phyloP scores from a whole-genome alignment of 2,888 invertebrate genomes.

The Cantharis rufa region DNA sequence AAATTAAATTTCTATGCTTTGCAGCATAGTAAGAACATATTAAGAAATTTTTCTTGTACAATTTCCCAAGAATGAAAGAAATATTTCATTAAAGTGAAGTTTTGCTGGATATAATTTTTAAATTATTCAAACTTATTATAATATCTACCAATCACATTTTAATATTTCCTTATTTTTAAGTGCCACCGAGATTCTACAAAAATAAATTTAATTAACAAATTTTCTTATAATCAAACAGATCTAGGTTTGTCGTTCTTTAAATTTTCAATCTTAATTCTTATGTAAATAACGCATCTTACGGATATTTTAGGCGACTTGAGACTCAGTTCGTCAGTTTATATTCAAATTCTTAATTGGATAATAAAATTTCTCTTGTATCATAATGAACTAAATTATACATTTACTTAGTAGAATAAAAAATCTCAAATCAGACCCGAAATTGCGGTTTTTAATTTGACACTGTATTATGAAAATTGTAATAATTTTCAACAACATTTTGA shows the following conservation, averaged over 20 bases:
- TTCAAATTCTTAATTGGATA: neutral
- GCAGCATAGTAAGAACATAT: neutral
- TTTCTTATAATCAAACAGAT: neutral
- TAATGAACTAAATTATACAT: neutral
- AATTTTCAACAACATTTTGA: no score
- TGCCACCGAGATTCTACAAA: neutral
- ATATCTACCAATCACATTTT: neutral
- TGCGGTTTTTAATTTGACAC: neutral
- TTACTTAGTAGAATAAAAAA: neutral
- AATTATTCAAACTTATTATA: no score
- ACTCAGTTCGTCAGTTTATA: neutral
- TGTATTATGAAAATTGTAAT: neutral
- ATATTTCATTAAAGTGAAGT: neutral
- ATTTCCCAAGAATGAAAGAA: neutral
- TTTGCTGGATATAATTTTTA: neutral
- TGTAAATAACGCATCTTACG: neutral
- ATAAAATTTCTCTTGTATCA: neutral
- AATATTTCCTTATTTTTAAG: neutral
- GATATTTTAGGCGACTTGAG: neutral
- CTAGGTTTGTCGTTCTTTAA: neutral
- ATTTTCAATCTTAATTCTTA: neutral
- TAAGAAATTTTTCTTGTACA: neutral
- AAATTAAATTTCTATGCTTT: neutral
- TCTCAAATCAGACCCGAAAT: no score
- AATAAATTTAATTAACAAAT: neutral